Evolutionary conservation across 2,888 invertebrate species (phyloP).

Genomic region (Noctua janthina): DNA sequence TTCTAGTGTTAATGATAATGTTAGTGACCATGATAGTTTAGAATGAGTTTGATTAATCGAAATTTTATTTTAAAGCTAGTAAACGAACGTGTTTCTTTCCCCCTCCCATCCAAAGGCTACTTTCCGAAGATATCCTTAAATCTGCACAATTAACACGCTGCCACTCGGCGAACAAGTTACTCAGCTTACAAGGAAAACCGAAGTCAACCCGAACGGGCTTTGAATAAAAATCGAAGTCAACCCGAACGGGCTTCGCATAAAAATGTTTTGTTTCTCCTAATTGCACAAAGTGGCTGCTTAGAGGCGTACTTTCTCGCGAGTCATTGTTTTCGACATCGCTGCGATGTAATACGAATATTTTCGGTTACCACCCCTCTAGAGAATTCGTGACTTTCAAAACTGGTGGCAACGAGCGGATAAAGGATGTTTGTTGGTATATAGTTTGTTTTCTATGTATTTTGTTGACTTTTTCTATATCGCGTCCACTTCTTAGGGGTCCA

Average conservation of each 20-base stretch:
- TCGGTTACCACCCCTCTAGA: conserved; percentile 79
- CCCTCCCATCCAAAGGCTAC: not conserved
- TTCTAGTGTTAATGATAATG: too few relatives aligned
- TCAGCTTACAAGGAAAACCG: conserved; percentile 60
- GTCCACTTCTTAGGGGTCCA: not conserved
- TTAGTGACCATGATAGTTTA: not conserved
- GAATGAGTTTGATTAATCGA: not conserved
- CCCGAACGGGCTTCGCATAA: conserved; percentile 79
- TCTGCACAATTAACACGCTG: conserved; percentile 55
- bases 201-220: conserved; percentile 71
- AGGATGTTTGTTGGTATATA: conserved; percentile 67
- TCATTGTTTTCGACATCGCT: conserved; percentile 88
- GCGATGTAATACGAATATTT: conserved; percentile 86
- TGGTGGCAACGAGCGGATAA: conserved; percentile 75
- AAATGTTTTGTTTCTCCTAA: conserved; percentile 90
- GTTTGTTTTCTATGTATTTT: conserved; percentile 32
- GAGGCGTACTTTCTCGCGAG: conserved; percentile 81
- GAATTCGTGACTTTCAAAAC: conserved; percentile 86
- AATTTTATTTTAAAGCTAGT: not conserved
- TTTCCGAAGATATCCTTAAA: conserved; percentile 46
- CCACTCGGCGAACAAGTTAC: conserved; percentile 62
- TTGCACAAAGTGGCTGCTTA: conserved; percentile 89
- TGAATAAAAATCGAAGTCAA: conserved; percentile 74
- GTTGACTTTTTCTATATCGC: not conserved
- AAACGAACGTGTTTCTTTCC: conserved; percentile 10